These are phyloP conservation scores for Cephus sareptanus DNA, from an alignment of 2,888 invertebrate species.

Conservation along the genomic window DNA sequence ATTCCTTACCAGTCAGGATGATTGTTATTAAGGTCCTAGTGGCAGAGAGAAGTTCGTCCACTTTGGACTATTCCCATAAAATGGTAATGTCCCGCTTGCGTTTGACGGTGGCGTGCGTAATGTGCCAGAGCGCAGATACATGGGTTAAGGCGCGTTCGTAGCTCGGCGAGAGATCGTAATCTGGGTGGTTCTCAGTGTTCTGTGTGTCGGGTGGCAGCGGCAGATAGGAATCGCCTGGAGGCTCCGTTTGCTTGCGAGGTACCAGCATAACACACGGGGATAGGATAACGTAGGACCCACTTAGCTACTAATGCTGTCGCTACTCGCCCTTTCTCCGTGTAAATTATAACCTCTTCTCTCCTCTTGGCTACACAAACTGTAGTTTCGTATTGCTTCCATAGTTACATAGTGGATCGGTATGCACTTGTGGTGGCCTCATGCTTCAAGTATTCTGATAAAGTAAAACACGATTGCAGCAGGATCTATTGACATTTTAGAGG, in stretches of 20 bases:
- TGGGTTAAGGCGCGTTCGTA: slow-evolving; percentile 11
- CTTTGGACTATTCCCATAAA: neutral
- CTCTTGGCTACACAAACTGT: neutral
- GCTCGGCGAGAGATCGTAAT: slow-evolving; percentile 37
- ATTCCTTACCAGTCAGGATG: neutral
- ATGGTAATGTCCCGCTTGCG: neutral
- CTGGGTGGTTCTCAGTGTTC: slow-evolving; percentile 48
- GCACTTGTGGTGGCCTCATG: neutral
- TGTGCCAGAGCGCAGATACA: slow-evolving; percentile 9
- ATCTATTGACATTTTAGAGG: neutral
- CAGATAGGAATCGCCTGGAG: slow-evolving; percentile 48
- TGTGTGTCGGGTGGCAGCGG: slow-evolving; percentile 49
- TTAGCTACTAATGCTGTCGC: slow-evolving; percentile 64
- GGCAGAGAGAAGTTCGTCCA: neutral
- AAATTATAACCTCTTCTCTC: slow-evolving; percentile 52
- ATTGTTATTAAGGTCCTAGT: neutral
- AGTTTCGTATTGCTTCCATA: neutral
- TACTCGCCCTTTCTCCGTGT: slow-evolving; percentile 55
- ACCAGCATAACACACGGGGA: slow-evolving; percentile 46
- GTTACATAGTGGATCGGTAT: neutral
- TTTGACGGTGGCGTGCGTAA: slow-evolving; percentile 6
- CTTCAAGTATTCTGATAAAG: neutral
- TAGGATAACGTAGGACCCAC: slow-evolving; percentile 61
- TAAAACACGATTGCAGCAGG: neutral
- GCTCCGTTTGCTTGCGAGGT: slow-evolving; percentile 24